Base-by-base conservation (phyloP, 2,797 vertebrate species). In the Gallinago solitaria region DNA sequence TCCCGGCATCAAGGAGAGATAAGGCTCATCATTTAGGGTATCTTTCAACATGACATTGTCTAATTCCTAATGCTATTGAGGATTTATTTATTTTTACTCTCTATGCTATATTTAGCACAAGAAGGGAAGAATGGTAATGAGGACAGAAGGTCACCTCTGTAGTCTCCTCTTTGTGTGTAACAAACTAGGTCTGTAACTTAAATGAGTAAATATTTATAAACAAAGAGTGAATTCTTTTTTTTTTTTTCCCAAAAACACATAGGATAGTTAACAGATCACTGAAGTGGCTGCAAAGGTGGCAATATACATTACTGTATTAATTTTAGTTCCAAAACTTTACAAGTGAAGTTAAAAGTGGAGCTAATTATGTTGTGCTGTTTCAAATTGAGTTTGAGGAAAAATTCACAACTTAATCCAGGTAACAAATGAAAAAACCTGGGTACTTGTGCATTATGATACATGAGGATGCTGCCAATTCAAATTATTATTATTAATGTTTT, bases 41-140 rank as follows among this genome's bases (percentile, higher is more conserved):
- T 75, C 93, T 95, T 95, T 94, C 86, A 88, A 53, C 68, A 80
- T 89, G 83, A 79, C 83, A 83, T 82, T 96, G 96, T 82, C 74
- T 96, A 77, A 86, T 89, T 94, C 95, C 85, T 96, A 91, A 86
- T 94, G 75, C 91, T 93, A 27, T 85, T 92, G 94, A 92, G 93
- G 93, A 95, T 90, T 96, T 95, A 80, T 90, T 96, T 96, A 93
- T 97, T 95, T 97, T 96, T 93, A 85, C 83, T 93, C 60, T 80
- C 50, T 71, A 19, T 43, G 71, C 86, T 95, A 92, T 96, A 64
- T 96, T 96, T 97, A 94, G 94, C 91, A 51, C 37, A 48, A 89
- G 89, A 88, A 93, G 79, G 69, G 78, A 67, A 70, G 91, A 84
- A 90, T 85, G 59, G 63, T 95, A 91, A 94, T 75, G 56, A 93